phyloP scores from a whole-genome alignment of 2,797 vertebrate species.

The Cichlasoma orientale region DNA sequence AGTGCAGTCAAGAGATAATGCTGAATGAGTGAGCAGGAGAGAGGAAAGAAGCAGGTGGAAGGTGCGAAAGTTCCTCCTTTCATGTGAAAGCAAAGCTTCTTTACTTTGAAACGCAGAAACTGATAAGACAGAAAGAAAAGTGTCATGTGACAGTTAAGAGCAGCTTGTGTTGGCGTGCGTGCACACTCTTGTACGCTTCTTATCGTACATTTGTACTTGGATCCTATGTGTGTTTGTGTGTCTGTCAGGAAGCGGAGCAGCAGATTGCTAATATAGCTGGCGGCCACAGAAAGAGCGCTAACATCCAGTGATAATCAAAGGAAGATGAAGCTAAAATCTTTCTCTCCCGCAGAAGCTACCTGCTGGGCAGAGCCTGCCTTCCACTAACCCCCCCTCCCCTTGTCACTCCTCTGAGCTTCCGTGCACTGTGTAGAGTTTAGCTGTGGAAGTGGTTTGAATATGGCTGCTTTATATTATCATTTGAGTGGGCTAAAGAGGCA shows the following conservation, averaged over 20 bases:
- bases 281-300: constrained; percentile 32
- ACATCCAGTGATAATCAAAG: constrained; percentile 69
- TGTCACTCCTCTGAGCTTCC: not conserved
- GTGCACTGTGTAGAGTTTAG: constrained; percentile 6
- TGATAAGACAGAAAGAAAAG: constrained; percentile 33
- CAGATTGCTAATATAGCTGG: constrained; percentile 39
- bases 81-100: constrained; percentile 59
- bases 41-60: constrained; percentile 65
- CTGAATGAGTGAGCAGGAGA: constrained; percentile 48
- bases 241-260: constrained; percentile 18
- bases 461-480: constrained; percentile 15
- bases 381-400: not conserved
- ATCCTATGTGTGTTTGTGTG: not conserved
- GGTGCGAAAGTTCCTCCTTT: constrained; percentile 63
- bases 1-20: constrained; percentile 57
- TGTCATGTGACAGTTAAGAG: constrained; percentile 22
- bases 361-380: constrained; percentile 36
- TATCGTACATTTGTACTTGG: not conserved
- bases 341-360: constrained; percentile 45
- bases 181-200: not conserved
- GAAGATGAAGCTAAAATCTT: constrained; percentile 46
- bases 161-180: not conserved
- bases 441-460: constrained; percentile 10
- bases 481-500: constrained; percentile 18
- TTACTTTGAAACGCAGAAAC: constrained; percentile 55